Percentiles rank a stretch among this genome's conserved stretches.
Conservation (phyloP, 2,113 vertebrate species). For the Lipotes vexillifer region DNA sequence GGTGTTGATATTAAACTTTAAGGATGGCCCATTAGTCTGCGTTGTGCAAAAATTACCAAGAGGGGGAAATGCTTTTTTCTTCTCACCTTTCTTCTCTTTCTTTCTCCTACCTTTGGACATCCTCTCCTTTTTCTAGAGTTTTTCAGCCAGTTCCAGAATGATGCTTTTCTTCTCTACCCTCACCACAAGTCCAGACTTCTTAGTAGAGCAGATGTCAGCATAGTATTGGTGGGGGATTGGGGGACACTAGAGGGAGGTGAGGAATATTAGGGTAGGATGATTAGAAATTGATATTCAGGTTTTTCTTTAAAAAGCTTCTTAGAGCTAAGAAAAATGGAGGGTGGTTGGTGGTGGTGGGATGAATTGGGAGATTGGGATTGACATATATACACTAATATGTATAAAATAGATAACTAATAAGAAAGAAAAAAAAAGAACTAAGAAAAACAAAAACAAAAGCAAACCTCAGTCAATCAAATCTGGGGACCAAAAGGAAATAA, state of each 20-base stretch:
- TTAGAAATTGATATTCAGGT: not conserved
- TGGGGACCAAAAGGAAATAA: not conserved
- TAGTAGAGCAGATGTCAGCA: not conserved
- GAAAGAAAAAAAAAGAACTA: no score
- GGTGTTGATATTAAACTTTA: not conserved
- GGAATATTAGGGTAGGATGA: not conserved
- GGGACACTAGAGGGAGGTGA: not conserved
- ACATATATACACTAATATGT: no score
- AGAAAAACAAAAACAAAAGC: not conserved
- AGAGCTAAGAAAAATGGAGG: no score
- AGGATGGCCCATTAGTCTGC: not conserved
- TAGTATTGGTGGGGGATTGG: no score
- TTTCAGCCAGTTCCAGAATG: not conserved
- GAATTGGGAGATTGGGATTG: no score
- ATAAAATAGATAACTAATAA: no score
- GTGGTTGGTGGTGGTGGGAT: no score
- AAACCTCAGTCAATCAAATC: not conserved
- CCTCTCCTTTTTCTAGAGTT: not conserved
- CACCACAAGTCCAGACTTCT: not conserved
- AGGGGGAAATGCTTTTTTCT: not conserved
- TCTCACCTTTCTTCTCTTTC: not conserved
- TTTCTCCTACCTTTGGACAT: not conserved
- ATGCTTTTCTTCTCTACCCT: not conserved
- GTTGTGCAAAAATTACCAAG: not conserved
- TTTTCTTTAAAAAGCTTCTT: not conserved